Conservation (phyloP, 2,888 invertebrate species). For the Drosophila kambysellisi region DNA sequence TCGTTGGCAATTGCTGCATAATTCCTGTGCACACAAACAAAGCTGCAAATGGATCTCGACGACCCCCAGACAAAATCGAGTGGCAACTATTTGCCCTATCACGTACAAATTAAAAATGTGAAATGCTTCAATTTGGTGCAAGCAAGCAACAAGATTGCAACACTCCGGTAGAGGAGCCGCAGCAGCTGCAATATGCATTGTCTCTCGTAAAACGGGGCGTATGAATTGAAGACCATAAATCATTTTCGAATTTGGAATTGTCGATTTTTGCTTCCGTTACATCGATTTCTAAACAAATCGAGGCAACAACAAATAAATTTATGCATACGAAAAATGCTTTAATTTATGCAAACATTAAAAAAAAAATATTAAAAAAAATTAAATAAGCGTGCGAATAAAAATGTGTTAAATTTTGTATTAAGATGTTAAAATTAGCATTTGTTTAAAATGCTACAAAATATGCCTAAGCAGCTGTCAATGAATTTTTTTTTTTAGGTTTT, state of each 20-base stretch:
- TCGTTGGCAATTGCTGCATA: slow-evolving; percentile 51
- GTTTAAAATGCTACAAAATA: not conserved
- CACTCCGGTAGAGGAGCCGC: slow-evolving; percentile 20
- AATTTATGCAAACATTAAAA: slow-evolving; percentile 21
- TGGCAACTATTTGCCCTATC: slow-evolving; percentile 82
- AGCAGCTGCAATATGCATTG: slow-evolving; percentile 16
- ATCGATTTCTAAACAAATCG: not conserved
- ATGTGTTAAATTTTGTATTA: slow-evolving; percentile 12
- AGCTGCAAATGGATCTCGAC: slow-evolving; percentile 42
- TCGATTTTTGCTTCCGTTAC: slow-evolving; percentile 18
- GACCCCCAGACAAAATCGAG: slow-evolving; percentile 57
- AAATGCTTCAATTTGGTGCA: slow-evolving; percentile 82
- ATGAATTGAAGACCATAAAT: slow-evolving; percentile 25
- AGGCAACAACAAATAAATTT: not conserved
- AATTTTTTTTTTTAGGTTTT: not conserved
- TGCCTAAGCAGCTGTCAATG: slow-evolving; percentile 25
- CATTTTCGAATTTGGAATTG: slow-evolving; percentile 14
- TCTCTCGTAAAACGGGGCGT: slow-evolving; percentile 33
- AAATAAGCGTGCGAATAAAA: slow-evolving; percentile 10
- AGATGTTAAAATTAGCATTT: slow-evolving; percentile 6
- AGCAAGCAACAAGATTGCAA: slow-evolving; percentile 51
- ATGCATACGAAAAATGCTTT: not conserved
- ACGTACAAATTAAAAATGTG: slow-evolving; percentile 83
- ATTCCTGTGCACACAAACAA: slow-evolving; percentile 71
- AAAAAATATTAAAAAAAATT: not conserved